A percentile compares a stretch with the other conserved stretches of the same genome.
Conservation (phyloP, 37 sponge, comb jelly and placozoan genomes). For the Spongilla lacustris region DNA sequence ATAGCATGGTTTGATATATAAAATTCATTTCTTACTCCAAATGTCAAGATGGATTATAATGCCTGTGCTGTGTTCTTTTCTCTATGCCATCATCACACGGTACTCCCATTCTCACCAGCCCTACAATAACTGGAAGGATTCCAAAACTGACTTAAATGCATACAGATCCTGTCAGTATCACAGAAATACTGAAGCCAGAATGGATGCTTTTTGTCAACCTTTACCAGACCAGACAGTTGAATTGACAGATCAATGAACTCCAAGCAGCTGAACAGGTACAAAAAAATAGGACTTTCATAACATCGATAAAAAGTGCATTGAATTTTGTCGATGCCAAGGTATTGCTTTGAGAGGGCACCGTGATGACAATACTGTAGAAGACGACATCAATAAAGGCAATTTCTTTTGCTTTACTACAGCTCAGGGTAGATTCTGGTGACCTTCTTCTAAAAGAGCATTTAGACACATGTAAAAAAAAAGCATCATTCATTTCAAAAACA, state of each 20-base stretch:
- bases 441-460: constrained; percentile 34
- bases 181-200: too few species aligned
- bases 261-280: not conserved
- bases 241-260: not conserved
- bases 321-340: constrained; percentile 37
- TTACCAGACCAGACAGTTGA: not conserved
- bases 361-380: constrained; percentile 30
- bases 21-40: constrained; percentile 2
- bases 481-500: constrained; percentile 8
- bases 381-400: constrained; percentile 21
- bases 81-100: not conserved
- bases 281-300: not conserved
- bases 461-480: constrained; percentile 27
- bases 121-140: too few species aligned
- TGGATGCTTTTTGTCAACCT: too few species aligned
- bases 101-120: not conserved
- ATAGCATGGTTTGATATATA: too few species aligned
- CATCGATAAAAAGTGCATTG: constrained; percentile 29
- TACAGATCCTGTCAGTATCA: too few species aligned
- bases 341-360: constrained; percentile 51
- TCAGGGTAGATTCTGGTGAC: constrained; percentile 34
- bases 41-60: not conserved
- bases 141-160: too few species aligned
- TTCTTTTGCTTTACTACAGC: constrained; percentile 33
- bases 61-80: constrained; percentile 2